Evolutionary conservation across 2,888 invertebrate species (phyloP), one percentile per base, ranked within the genome.

Genomic region (Drepana falcataria): DNA sequence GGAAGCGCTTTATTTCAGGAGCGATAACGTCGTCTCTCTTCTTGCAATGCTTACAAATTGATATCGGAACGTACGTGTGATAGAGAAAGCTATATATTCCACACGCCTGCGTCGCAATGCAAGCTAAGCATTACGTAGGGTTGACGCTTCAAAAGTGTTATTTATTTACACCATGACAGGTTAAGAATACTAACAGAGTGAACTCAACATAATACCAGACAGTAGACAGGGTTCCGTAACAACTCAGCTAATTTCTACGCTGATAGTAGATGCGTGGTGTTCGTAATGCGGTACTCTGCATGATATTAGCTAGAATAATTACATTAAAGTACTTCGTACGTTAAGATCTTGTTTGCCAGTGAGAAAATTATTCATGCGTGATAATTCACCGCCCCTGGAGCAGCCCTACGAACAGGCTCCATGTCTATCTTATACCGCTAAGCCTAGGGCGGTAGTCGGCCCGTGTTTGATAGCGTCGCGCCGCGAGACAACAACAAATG

Each of bases 351-450:
- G 75, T 83, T 79, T 75, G 66, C 65, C 68, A 74, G 71, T 72
- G 70, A 72, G 75, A 75, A 80, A 75, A 82, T 80, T 81, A 84
- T 80, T 79, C 79, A 77, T 69, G 73, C 62, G 66, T 71, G 68
- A 75, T 81, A 78, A 81, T 79, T 80, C 66, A 70, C 62, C 65
- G 78, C 73, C 75, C 70, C 70, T 59, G 72, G 81, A 71, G 78
- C 87, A 87, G 68, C 88, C 88, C 87, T 87, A 75, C 68, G 60
- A 66, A 71, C 71, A 68, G 68, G 76, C 72, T 73, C 73, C 82
- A 69, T 88, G 89, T 89, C 88, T 88, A 89, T 91, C 89, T 89
- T 90, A 87, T 87, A 81, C 88, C 85, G 83, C 85, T 88, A 89
- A 90, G 90, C 89, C 88, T 85, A 81, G 85, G 88, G 90, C 89